phyloP scores from a whole-genome alignment of 2,113 vertebrate species.

The Noctilio leporinus region DNA sequence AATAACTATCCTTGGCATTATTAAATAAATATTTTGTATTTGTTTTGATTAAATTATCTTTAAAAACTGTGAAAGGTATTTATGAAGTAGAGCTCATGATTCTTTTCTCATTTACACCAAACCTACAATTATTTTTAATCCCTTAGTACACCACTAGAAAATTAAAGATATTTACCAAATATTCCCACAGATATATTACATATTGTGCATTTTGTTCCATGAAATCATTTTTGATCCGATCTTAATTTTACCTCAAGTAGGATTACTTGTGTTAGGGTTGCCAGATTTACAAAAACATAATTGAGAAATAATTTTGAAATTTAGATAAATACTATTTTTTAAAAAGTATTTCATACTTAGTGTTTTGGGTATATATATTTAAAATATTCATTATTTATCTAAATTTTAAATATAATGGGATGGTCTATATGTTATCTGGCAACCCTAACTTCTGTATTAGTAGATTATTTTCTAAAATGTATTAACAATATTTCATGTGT shows the following conservation, averaged over 20 bases:
- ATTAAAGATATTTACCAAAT: background rate
- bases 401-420: background rate
- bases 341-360: background rate
- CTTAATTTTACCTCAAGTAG: background rate
- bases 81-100: background rate
- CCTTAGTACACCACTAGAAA: background rate
- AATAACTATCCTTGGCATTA: background rate
- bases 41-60: background rate
- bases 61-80: background rate
- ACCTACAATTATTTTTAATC: background rate
- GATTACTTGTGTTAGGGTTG: background rate
- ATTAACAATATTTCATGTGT: background rate
- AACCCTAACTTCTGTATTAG: background rate
- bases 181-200: background rate
- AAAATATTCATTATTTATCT: background rate
- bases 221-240: background rate
- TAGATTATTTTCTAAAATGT: background rate
- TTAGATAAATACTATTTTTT: background rate
- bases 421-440: background rate
- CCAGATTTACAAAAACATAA: background rate
- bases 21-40: background rate
- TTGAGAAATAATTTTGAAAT: background rate
- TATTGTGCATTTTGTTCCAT: background rate
- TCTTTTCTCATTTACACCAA: background rate
- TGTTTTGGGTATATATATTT: background rate